phyloP scores from a whole-genome alignment of 2,797 vertebrate genomes.

The Spinibarbus caldwelli region DNA sequence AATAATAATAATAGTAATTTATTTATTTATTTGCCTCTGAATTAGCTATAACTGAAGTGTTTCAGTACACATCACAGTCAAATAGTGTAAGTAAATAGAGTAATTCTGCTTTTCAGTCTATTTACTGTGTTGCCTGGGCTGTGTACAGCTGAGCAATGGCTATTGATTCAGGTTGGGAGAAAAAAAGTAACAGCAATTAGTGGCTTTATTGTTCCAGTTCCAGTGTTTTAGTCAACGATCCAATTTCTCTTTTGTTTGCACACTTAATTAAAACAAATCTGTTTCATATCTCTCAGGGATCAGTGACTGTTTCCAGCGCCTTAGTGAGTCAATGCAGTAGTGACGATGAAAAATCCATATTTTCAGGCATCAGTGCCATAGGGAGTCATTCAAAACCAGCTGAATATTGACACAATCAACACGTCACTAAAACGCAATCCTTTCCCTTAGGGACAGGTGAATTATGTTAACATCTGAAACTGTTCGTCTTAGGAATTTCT shows the following conservation, averaged over 20 bases:
- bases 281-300: constrained; percentile 83
- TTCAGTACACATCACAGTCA: not conserved
- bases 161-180: constrained; percentile 72
- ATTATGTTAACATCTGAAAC: constrained; percentile 59
- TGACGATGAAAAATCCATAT: constrained; percentile 80
- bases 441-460: constrained; percentile 53
- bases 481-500: constrained; percentile 52
- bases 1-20: no score
- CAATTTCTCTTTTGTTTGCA: constrained; percentile 83
- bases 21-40: not conserved
- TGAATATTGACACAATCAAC: constrained; percentile 73
- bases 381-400: constrained; percentile 76
- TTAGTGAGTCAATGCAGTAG: constrained; percentile 77
- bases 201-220: constrained; percentile 76
- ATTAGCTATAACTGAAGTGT: not conserved
- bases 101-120: constrained; percentile 60
- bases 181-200: constrained; percentile 80
- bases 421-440: constrained; percentile 51
- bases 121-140: constrained; percentile 65
- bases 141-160: constrained; percentile 73
- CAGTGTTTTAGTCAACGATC: constrained; percentile 80
- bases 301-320: constrained; percentile 76
- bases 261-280: constrained; percentile 88
- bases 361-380: constrained; percentile 74
- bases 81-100: constrained; percentile 53